Percentiles rank a stretch among this genome's conserved stretches.
Conservation (phyloP, 2,888 invertebrate species). For the Callyntrura guangdongensis region DNA sequence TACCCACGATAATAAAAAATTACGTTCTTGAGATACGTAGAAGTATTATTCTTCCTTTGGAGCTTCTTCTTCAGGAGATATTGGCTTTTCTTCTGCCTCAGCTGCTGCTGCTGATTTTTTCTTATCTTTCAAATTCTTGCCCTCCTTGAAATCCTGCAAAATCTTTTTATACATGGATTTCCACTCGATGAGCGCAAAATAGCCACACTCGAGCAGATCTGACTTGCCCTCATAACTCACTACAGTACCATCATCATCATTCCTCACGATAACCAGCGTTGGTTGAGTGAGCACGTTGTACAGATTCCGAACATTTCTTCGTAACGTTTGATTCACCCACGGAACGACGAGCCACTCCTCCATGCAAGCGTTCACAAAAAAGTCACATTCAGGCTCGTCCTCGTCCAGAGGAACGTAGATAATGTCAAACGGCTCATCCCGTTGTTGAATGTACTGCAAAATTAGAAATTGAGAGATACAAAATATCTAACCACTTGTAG, state of each 20-base stretch:
- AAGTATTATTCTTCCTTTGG: too few relatives aligned
- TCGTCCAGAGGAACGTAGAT: constrained; percentile 82
- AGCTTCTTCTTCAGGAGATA: too few relatives aligned
- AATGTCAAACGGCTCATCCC: constrained; percentile 78
- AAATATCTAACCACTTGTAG: too few relatives aligned
- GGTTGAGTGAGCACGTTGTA: constrained; percentile 80
- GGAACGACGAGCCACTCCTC: constrained; percentile 81
- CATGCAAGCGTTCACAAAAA: constrained; percentile 79
- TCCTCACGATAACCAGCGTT: constrained; percentile 76
- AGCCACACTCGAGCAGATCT: constrained; percentile 81
- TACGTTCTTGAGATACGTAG: too few relatives aligned
- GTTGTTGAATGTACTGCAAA: constrained; percentile 65
- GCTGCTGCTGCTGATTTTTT: background rate
- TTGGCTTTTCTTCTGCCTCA: background rate
- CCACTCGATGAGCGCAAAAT: constrained; percentile 80
- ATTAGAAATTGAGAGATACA: too few relatives aligned
- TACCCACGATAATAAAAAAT: too few relatives aligned
- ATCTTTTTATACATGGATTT: constrained; percentile 70
- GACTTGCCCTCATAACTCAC: constrained; percentile 80
- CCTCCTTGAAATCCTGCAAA: constrained; percentile 51
- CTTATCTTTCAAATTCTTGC: constrained; percentile 16
- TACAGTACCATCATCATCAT: constrained; percentile 78
- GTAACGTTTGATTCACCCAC: constrained; percentile 78
- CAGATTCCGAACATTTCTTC: constrained; percentile 77
- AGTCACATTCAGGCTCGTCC: constrained; percentile 80